Conservation (phyloP, 2,888 invertebrate species). For the Dasypogon diadema region DNA sequence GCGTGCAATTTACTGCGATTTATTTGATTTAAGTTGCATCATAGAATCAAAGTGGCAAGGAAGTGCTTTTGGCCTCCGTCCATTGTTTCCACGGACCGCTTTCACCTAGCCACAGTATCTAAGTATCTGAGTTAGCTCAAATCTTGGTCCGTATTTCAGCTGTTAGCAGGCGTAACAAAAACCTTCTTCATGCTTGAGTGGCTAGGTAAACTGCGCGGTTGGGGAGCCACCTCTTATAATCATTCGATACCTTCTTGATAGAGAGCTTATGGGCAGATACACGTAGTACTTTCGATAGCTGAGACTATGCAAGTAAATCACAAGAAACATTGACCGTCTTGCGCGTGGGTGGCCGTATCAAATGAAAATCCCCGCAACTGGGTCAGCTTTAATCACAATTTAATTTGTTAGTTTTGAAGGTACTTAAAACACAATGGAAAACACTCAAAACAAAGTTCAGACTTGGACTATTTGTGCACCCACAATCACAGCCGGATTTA, state of each 20-base stretch:
- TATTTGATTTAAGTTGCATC: slow-evolving; percentile 42
- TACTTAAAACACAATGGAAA: slow-evolving; percentile 8
- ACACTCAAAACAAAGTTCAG: not conserved
- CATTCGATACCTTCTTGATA: not conserved
- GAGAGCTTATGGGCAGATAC: not conserved
- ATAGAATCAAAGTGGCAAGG: slow-evolving; percentile 8
- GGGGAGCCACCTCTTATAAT: not conserved
- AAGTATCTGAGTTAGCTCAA: not conserved
- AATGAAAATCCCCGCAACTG: slow-evolving; percentile 16
- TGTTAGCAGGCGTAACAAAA: slow-evolving; percentile 4
- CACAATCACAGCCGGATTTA: not conserved
- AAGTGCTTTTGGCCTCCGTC: slow-evolving; percentile 8
- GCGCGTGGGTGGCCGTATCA: slow-evolving; percentile 16
- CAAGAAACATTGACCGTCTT: slow-evolving; percentile 6
- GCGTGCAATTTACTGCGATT: slow-evolving; percentile 28
- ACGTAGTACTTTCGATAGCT: not conserved
- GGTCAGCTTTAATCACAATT: not conserved
- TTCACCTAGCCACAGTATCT: slow-evolving; percentile 10
- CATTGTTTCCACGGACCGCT: slow-evolving; percentile 22
- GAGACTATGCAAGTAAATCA: not conserved
- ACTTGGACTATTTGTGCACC: slow-evolving; percentile 2
- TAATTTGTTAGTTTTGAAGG: slow-evolving; percentile 18
- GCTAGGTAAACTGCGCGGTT: not conserved
- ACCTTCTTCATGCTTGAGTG: slow-evolving; percentile 17
- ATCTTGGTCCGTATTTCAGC: not conserved